phyloP scores from a whole-genome alignment of 2,888 invertebrate genomes.

The Sphinx pinastri region DNA sequence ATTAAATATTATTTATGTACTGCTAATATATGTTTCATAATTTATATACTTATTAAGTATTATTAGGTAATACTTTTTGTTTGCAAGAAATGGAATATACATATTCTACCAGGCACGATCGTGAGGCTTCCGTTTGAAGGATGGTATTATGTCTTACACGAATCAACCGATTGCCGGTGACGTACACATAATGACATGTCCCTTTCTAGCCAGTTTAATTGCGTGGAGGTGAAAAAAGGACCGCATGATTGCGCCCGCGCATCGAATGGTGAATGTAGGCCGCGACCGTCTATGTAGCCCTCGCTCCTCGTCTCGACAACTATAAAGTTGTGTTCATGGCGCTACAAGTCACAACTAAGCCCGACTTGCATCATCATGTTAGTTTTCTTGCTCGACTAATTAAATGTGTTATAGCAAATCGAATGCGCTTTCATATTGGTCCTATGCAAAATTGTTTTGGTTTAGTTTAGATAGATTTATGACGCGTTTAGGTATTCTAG shows the following conservation, averaged over 20 bases:
- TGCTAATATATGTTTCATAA: neutral
- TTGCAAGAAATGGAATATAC: neutral
- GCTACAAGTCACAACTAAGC: constrained; percentile 34
- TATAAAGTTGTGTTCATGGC: constrained; percentile 67
- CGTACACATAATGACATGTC: constrained; percentile 50
- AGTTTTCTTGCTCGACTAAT: constrained; percentile 3
- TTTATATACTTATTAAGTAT: neutral
- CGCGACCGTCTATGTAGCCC: constrained; percentile 81
- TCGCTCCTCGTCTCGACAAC: constrained; percentile 70
- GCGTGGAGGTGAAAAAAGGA: constrained; percentile 62
- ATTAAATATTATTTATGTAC: too few species aligned
- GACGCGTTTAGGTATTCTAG: too few species aligned
- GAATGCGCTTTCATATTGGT: neutral
- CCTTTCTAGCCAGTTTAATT: constrained; percentile 46
- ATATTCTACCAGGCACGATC: constrained; percentile 37
- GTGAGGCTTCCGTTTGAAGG: constrained; percentile 63
- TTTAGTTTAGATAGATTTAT: too few species aligned
- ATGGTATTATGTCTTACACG: constrained; percentile 55
- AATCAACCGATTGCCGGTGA: constrained; percentile 60
- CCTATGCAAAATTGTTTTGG: neutral
- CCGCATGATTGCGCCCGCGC: constrained; percentile 64
- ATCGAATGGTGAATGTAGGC: constrained; percentile 81
- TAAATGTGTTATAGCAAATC: constrained; percentile 1
- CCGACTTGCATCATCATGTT: neutral
- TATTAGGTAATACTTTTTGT: neutral